Conservation (phyloP, 2,797 vertebrate species). For the Chromis chromis region DNA sequence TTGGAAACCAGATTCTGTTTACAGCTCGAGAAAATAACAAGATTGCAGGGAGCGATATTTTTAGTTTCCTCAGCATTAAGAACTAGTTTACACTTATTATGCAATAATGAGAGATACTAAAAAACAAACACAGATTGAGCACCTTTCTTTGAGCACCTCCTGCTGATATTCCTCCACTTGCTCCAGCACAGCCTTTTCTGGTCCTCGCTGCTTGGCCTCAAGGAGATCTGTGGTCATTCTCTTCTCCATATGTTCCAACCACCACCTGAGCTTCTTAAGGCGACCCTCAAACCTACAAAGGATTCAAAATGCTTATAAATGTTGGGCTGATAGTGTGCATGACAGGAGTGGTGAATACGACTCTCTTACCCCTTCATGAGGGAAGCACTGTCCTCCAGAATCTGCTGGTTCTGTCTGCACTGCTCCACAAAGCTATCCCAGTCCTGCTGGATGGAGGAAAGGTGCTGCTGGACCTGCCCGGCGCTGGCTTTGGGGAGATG, state of each 20-base stretch:
- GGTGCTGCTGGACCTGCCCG: slow-evolving; percentile 91
- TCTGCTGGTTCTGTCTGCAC: slow-evolving; percentile 91
- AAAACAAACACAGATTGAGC: not conserved
- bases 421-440: slow-evolving; percentile 92
- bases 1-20: not conserved
- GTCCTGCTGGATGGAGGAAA: slow-evolving; percentile 91
- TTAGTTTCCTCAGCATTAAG: too few relatives aligned
- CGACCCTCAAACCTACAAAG: slow-evolving; percentile 90
- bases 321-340: rapidly evolving
- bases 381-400: slow-evolving; percentile 89
- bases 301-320: slow-evolving; percentile 56
- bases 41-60: too few relatives aligned
- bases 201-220: slow-evolving; percentile 87
- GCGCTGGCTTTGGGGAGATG: slow-evolving; percentile 91
- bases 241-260: slow-evolving; percentile 93
- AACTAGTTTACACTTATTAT: too few relatives aligned
- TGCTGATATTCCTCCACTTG: slow-evolving; percentile 93
- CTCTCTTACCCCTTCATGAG: slow-evolving; percentile 84
- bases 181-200: slow-evolving; percentile 90
- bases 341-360: not conserved
- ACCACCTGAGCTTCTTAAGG: slow-evolving; percentile 89
- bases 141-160: slow-evolving; percentile 94
- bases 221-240: slow-evolving; percentile 89
- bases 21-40: too few relatives aligned
- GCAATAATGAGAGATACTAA: too few relatives aligned